Percentiles rank a stretch among this genome's conserved stretches.
Evolutionary conservation across 2,888 invertebrate genomes (phyloP).

Genomic region (Tachina fera): DNA sequence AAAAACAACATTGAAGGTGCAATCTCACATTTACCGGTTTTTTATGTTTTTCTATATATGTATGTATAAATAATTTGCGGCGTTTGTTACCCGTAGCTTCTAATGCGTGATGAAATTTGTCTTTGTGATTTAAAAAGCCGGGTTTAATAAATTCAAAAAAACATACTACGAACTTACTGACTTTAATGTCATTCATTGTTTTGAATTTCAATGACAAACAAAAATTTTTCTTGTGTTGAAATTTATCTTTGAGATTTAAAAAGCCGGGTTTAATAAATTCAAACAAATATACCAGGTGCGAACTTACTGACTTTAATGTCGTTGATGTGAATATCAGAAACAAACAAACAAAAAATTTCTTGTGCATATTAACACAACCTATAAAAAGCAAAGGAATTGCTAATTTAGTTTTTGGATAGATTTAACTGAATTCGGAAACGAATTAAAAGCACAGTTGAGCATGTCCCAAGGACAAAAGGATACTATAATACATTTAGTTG

Average conservation of each 20-base stretch:
- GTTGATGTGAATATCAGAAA: slow-evolving; percentile 62
- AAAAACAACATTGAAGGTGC: no score
- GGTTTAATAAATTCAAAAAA: slow-evolving; percentile 17
- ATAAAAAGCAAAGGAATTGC: slow-evolving; percentile 11
- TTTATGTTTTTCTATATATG: slow-evolving; percentile 16
- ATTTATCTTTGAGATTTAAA: slow-evolving; percentile 12
- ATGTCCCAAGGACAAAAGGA: slow-evolving; percentile 87
- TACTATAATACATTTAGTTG: slow-evolving; percentile 95
- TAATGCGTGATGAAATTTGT: no score
- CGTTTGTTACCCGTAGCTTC: background rate
- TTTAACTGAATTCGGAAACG: slow-evolving; percentile 22
- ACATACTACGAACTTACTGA: background rate
- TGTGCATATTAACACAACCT: no score
- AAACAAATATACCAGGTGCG: background rate
- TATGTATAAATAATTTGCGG: no score
- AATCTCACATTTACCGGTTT: slow-evolving; percentile 51
- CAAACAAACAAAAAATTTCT: slow-evolving; percentile 26
- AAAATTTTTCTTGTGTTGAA: background rate
- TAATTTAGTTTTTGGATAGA: slow-evolving; percentile 15
- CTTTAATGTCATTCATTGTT: slow-evolving; percentile 44
- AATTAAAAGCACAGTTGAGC: slow-evolving; percentile 66
- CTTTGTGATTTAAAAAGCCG: slow-evolving; percentile 51
- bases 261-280: slow-evolving; percentile 49
- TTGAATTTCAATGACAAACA: slow-evolving; percentile 51
- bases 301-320: slow-evolving; percentile 1